Base-by-base conservation (phyloP, 2,888 invertebrate species). In the Ashinkailepas kermadecensis region DNA sequence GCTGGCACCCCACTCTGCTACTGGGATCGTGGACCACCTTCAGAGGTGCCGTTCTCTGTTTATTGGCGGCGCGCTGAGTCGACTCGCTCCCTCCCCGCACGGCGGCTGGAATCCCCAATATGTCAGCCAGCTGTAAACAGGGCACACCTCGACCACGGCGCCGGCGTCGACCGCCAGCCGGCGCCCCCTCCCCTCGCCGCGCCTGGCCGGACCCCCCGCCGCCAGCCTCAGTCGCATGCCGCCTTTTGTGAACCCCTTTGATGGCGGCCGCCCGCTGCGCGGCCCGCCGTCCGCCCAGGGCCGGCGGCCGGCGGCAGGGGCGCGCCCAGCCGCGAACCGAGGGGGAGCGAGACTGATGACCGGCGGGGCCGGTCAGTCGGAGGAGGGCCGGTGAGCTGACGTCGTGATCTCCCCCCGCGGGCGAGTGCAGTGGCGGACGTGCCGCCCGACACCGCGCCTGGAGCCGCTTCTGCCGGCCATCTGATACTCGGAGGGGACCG, bases 71-170 rank as follows among this genome's bases (percentile, higher is more conserved):
- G 82, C 70, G n/a, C 83, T 84, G 3, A 83, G 85, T 81, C 85
- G 39, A 39, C 39, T 39, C 87, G 21, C 86, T 87, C 82, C 86
- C 86, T 74, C 87, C 87, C 84, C 87, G 87, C 79, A 83, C 86
- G 81, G 83, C 87, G 59, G 86, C 81, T 82, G 82, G 80, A 83
- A 82, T 81, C 83, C 82, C 81, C 83, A 82, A 81, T 84, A 83
- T 81, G 82, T 82, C 78, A 81, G 82, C 81, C 83, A 82, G 81
- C 83, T 78, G 67, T 81, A 23, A 80, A 85, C 65, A 83, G 84
- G 65, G 85, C 85, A 81, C 86, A 86, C 85, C 81, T 86, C 81
- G 86, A 39, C 39, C 39, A 39, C 39, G 4, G 39, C 39, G 39
- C 39, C 39, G 39, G 39, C 39, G 39, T 4, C 39, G 39, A 4